A percentile compares a stretch with the other conserved stretches of the same genome.
Conservation (phyloP, 2,113 vertebrate genomes). For the Scomber scombrus region DNA sequence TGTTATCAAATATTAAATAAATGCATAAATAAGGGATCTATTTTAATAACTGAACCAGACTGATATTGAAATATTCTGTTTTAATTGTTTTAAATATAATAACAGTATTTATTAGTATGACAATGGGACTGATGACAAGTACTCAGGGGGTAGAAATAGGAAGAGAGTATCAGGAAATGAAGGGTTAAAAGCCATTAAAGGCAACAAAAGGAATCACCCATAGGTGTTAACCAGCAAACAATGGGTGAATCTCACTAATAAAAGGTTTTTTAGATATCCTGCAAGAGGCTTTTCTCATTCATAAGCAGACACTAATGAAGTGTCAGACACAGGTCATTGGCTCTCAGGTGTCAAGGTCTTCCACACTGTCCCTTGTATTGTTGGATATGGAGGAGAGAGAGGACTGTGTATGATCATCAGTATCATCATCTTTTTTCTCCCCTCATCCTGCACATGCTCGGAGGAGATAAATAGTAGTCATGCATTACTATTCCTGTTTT, state of each 20-base stretch:
- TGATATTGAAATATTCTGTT: neutral
- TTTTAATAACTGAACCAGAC: neutral
- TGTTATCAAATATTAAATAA: neutral
- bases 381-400: too few species aligned
- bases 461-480: too few species aligned
- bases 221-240: constrained; percentile 48
- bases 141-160: neutral
- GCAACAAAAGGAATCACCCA: constrained; percentile 45
- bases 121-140: constrained; percentile 31
- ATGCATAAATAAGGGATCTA: neutral
- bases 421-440: too few species aligned
- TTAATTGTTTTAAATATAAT: neutral
- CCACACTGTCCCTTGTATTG: too few species aligned
- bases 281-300: constrained; percentile 30
- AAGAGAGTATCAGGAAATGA: constrained; percentile 42
- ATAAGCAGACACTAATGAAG: constrained; percentile 46
- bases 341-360: constrained; percentile 5
- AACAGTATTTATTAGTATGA: constrained; percentile 30
- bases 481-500: too few species aligned
- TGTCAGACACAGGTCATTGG: constrained; percentile 14
- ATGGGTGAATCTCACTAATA: neutral
- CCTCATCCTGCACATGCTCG: too few species aligned
- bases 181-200: constrained; percentile 54
- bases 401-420: too few species aligned
- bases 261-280: constrained; percentile 35